Evolutionary conservation across 2,113 vertebrate genomes (phyloP).

Genomic region (Notiomystis cincta): DNA sequence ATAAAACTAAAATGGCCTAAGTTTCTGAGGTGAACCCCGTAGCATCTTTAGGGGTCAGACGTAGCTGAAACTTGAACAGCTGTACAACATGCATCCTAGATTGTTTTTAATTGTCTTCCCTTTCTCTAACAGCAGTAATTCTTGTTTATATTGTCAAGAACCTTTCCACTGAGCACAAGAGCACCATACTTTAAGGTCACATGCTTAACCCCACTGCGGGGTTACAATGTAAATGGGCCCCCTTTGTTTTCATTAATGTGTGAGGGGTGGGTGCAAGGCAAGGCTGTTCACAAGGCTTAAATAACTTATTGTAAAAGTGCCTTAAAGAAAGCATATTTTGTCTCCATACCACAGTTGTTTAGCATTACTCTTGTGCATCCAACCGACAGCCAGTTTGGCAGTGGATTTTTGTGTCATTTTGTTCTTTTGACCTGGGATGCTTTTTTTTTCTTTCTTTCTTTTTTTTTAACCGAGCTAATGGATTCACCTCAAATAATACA

Average conservation of each 20-base stretch:
- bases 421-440: conserved; percentile 80
- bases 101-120: conserved; percentile 81
- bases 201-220: conserved; percentile 77
- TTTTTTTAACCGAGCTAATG: neutral
- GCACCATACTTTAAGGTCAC: conserved; percentile 78
- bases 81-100: conserved; percentile 79
- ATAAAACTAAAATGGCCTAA: conserved; percentile 53
- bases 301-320: conserved; percentile 74
- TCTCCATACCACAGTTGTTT: conserved; percentile 69
- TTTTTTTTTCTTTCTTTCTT: conserved; percentile 61
- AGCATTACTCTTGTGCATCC: conserved; percentile 71
- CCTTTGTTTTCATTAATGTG: conserved; percentile 80
- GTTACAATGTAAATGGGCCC: conserved; percentile 76
- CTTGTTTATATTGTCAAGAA: conserved; percentile 82
- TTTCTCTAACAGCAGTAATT: conserved; percentile 81
- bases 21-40: conserved; percentile 43
- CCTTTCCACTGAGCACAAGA: conserved; percentile 72
- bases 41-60: conserved; percentile 72
- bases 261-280: conserved; percentile 63
- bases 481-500: neutral
- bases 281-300: conserved; percentile 63
- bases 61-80: conserved; percentile 76
- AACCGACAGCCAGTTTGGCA: conserved; percentile 66
- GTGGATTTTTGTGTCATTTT: conserved; percentile 68
- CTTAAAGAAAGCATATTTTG: conserved; percentile 74